These are phyloP conservation scores for Brachylomia viminalis DNA, from an alignment of 2,888 invertebrate species.

Conservation along the genomic window DNA sequence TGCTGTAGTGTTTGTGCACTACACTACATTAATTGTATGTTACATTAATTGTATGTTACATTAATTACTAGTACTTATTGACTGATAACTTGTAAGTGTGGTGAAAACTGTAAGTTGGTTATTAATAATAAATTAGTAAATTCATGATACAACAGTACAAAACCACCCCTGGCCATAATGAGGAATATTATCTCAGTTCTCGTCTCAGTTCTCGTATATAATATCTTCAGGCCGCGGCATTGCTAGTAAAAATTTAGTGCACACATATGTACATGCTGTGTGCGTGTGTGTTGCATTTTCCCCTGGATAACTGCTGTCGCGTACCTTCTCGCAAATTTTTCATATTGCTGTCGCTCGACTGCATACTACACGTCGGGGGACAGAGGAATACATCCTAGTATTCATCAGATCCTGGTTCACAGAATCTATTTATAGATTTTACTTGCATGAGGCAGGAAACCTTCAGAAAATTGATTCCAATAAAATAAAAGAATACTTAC, in stretches of 20 bases:
- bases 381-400: not conserved
- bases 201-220: no score
- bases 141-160: no score
- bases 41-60: no score
- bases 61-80: no score
- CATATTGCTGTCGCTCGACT: not conserved
- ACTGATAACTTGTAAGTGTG: no score
- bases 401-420: slow-evolving; percentile 9
- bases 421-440: slow-evolving; percentile 3
- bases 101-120: no score
- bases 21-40: not conserved
- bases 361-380: not conserved
- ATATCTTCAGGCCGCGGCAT: no score
- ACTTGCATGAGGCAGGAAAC: no score
- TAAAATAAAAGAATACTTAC: not conserved
- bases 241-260: not conserved
- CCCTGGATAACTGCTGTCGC: not conserved
- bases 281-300: not conserved
- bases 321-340: not conserved
- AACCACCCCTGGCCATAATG: not conserved
- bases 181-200: not conserved
- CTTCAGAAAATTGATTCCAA: not conserved
- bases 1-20: not conserved
- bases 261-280: not conserved
- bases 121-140: no score